Base-by-base conservation (phyloP, 2,888 invertebrate species). In the Tridacna gigas region DNA sequence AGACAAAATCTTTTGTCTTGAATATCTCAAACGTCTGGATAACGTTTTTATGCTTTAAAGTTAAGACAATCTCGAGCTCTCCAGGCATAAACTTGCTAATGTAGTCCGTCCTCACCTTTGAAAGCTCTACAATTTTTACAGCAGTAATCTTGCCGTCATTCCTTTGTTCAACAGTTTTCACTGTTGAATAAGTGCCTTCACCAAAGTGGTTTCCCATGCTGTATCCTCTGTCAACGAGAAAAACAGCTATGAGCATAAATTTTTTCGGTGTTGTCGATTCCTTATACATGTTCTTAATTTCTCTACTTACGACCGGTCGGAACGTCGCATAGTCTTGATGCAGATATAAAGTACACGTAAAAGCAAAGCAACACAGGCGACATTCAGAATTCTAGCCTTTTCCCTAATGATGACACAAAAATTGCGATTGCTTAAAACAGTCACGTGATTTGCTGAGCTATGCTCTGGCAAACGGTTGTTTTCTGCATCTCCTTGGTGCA, bases 151-250 rank as follows among this genome's bases (percentile, higher is more conserved):
- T 84, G 7, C 90, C 91, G 77, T 92, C 88, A 95, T 82, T 48
- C 22, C 75, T 76, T 65, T 90, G 75, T 77, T 92, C 91, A 11
- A 88, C 86, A 97, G 91, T 84, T 47, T 90, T 84, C 26, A 98
- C 98, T 76, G 97, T 97, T 86, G 98, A 98, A 95, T 98, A 98
- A 28, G 97, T 97, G 84, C 98, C 98, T 96, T 98, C 97, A 86
- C 98, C 98, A 93, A 98, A 95, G 12, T 95, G 94, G 86, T 95
- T 95, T 0, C 96, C 96, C 63, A 96, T 89, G 22, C 93, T 92
- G 90, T 95, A 96, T 2, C 96, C 96, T 26, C 88, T 86, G 20
- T 86, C 83, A 7, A 74, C 67, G n/a, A 92, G 73, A 5, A 89
- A 78, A 60, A 89, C 89, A 0, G 91, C 89, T 61, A 91, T 88